Base-by-base conservation (phyloP, 2,797 vertebrate genomes). In the Potorous gilbertii region DNA sequence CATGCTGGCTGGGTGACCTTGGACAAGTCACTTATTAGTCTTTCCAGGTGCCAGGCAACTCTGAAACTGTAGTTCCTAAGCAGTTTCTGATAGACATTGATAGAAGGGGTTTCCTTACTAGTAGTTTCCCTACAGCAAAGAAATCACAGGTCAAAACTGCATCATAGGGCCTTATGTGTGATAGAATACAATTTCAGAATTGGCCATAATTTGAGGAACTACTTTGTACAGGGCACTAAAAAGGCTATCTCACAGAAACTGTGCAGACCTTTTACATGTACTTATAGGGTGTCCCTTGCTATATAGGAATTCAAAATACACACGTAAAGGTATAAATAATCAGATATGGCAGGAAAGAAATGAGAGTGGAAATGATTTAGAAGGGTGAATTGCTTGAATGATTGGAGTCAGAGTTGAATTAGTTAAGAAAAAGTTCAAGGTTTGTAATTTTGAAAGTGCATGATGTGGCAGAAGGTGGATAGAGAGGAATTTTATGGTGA, bases 371-470 rank as follows among this genome's bases (percentile, higher is more conserved):
- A 46, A 87, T 87, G 9, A 46, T 50, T 87, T 87, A 87, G 40
- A 46, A 27, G 50, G 74, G 11, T 27, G 74, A 27, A 87, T 27
- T 50, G 8, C 21, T 56, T n/a, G 10, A 31, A 52, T 40, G 40
- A 55, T n/a, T 56, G 27, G 29, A 87, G 3, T 50, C 40, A 40
- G 5, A 89, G 8, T 62, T 27, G 55, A 12, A 91, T 54, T 54
- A 93, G 57, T 18, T 29, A 28, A 18, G 8, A 18, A 90, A 93
- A 91, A 52, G 87, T 90, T 90, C 90, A 50, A 93, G 27, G 29
- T 95, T 59, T 92, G 24, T 81, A 81, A 90, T 92, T 96, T 91
- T 59, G 54, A 91, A 95, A 96, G 90, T 12, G 5, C 16, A 56
- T 6, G 55, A 18, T 81, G 93, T 94, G 74, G 90, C 56, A 56